phyloP scores from a whole-genome alignment of 2,888 invertebrate genomes.

The Nomada lathburiana region DNA sequence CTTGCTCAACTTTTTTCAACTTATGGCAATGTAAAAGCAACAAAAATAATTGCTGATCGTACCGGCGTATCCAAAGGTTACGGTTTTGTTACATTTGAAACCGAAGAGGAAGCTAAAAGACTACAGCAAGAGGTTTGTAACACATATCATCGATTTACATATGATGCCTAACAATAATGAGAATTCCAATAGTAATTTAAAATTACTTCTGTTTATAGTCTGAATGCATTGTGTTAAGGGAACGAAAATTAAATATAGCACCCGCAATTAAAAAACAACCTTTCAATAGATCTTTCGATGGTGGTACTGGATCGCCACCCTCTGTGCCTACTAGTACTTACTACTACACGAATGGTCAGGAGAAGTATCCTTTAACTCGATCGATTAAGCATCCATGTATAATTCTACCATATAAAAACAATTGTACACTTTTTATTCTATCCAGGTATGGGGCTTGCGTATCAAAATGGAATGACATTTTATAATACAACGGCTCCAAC shows the following conservation, averaged over 20 bases:
- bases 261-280: conserved; percentile 94
- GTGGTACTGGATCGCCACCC: conserved; percentile 85
- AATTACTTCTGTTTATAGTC: conserved; percentile 85
- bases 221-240: conserved; percentile 91
- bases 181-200: neutral
- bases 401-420: neutral
- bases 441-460: conserved; percentile 82
- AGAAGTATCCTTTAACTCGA: neutral
- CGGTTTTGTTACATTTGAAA: conserved; percentile 94
- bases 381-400: neutral
- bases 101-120: conserved; percentile 93
- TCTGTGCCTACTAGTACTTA: conserved; percentile 85
- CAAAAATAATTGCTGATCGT: conserved; percentile 97
- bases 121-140: conserved; percentile 89
- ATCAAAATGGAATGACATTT: conserved; percentile 84
- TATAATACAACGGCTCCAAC: conserved; percentile 82
- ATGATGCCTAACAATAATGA: neutral
- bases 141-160: neutral
- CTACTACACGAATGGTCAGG: conserved; percentile 85
- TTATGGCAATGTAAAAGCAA: conserved; percentile 95
- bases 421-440: neutral
- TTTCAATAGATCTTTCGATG: conserved; percentile 86
- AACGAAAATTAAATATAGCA: conserved; percentile 93
- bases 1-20: conserved; percentile 95
- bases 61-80: conserved; percentile 98